Conservation (phyloP, 2,797 vertebrate species). For the Cirrhinus molitorella region DNA sequence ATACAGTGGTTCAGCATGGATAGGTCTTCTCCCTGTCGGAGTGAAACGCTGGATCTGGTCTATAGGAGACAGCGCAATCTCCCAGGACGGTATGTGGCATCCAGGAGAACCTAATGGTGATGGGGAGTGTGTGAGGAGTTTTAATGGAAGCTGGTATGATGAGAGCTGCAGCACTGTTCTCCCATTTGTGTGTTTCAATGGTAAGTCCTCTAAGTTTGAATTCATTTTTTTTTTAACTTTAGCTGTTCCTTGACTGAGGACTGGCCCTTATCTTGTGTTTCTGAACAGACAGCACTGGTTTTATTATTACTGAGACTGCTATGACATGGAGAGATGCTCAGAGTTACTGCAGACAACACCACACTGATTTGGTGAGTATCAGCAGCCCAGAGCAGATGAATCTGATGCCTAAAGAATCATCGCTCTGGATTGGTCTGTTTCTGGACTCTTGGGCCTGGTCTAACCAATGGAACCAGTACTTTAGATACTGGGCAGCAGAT, state of each 20-base stretch:
- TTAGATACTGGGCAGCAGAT: too few relatives aligned
- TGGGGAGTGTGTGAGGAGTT: neutral
- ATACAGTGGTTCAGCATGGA: slow-evolving; percentile 50
- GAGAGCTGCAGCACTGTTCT: neutral
- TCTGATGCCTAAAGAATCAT: neutral
- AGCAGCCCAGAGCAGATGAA: neutral
- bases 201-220: neutral
- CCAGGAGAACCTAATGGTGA: slow-evolving; percentile 3
- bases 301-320: neutral
- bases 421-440: neutral
- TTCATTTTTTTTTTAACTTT: neutral
- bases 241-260: too few relatives aligned
- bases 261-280: too few relatives aligned
- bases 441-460: too few relatives aligned
- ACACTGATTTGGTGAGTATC: neutral
- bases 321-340: neutral
- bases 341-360: slow-evolving; percentile 1
- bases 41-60: slow-evolving; percentile 50
- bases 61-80: neutral
- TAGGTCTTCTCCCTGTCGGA: neutral
- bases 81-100: neutral
- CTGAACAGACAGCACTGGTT: neutral
- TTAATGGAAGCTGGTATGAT: slow-evolving; percentile 15
- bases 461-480: too few relatives aligned
- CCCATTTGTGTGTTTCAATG: slow-evolving; percentile 14